Base-by-base conservation (phyloP, 2,888 invertebrate species). In the Aproaerema taeniolella region DNA sequence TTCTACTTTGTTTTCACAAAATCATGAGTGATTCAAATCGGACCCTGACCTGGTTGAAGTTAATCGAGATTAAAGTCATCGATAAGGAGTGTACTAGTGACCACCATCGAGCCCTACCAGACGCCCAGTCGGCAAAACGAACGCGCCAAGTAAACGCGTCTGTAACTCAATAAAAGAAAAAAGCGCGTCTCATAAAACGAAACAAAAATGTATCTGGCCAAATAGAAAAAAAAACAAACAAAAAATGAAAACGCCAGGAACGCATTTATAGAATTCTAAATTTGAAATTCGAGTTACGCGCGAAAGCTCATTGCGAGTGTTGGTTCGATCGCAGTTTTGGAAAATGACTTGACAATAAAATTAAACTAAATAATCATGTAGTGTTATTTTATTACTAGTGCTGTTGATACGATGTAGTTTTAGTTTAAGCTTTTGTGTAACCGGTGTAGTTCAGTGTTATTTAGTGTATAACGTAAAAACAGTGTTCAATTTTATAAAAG, bases 21-120 rank as follows among this genome's bases (percentile, higher is more conserved):
- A 20, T 20, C 20, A 20, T 20, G 4, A 20, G 20, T 20, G 38
- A 63, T 63, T 64, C 56, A 63, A 66, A 68, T 67, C 56, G 57
- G 74, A 67, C 82, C 81, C 72, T 83, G 85, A 83, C 83, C 82
- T 66, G 66, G 59, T 71, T 72, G 66, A 66, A 59, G 58, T 47
- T 74, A 80, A 82, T 85, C 81, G 78, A 74, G 83, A 83, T 82
- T 59, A 55, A 60, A 78, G 80, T 72, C 81, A 76, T 70, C 83
- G 80, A 83, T 82, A 80, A 59, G 58, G 29, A 6, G 13, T 35
- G n/a, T n/a, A 31, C 66, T 59, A 71, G 70, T 82, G 81, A 80
- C 82, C 81, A 79, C 65, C 57, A 63, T 70, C 7, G 15, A 9
- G 10, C 11, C 28, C 25, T n/a, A 11, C 30, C 37, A 66, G 61